phyloP scores from a whole-genome alignment of 2,888 invertebrate species.

The Oligia latruncula region DNA sequence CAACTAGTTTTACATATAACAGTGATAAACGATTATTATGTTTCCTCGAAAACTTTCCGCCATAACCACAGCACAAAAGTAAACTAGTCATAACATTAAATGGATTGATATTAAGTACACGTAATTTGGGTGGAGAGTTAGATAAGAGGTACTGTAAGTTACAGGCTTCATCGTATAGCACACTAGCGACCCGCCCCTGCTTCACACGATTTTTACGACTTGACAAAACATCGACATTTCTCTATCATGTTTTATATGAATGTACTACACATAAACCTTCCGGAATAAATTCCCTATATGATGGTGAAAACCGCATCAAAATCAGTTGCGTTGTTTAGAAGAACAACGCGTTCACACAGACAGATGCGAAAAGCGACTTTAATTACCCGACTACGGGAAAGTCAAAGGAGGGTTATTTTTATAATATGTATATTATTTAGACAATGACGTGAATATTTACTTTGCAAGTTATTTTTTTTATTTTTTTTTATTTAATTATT shows the following conservation, averaged over 20 bases:
- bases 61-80: neutral
- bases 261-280: neutral
- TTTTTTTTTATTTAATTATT: too few species aligned
- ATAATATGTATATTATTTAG: too few species aligned
- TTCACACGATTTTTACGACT: neutral
- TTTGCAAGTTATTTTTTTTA: too few species aligned
- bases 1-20: neutral
- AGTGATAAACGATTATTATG: neutral
- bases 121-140: neutral
- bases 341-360: too few species aligned
- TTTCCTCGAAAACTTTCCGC: neutral
- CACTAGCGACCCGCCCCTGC: neutral
- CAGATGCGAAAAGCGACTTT: too few species aligned
- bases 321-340: too few species aligned
- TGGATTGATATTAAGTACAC: neutral
- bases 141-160: neutral
- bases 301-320: too few species aligned
- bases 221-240: neutral
- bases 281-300: neutral
- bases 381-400: too few species aligned
- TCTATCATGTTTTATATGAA: neutral
- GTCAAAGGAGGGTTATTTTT: too few species aligned
- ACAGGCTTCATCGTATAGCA: neutral
- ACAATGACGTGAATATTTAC: too few species aligned
- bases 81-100: neutral